Evolutionary conservation across 2,797 vertebrate genomes (phyloP).

Genomic region (Siniperca scherzeri): DNA sequence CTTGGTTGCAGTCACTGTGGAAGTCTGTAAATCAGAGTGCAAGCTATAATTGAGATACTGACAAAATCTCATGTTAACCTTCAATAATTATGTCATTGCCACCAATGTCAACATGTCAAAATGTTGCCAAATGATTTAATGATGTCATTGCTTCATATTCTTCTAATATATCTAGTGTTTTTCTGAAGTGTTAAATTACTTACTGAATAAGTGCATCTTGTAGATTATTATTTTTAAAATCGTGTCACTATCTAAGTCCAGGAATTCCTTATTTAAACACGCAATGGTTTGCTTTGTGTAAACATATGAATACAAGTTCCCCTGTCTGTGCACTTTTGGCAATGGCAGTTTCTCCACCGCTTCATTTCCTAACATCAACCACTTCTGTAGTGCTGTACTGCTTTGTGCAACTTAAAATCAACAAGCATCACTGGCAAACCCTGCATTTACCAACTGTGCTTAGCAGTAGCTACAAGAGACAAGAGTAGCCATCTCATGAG

Average conservation of each 20-base stretch:
- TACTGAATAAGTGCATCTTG: not conserved
- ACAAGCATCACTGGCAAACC: not conserved
- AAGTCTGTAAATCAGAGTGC: not conserved
- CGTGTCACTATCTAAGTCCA: not conserved
- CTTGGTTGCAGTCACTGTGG: not conserved
- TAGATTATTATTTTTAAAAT: constrained; percentile 10
- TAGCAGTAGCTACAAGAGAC: constrained; percentile 3
- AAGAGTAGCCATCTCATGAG: not conserved
- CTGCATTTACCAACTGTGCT: not conserved
- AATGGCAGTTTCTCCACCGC: constrained; percentile 16
- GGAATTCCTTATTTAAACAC: constrained; percentile 13
- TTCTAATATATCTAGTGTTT: not conserved
- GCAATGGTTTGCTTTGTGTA: constrained; percentile 9
- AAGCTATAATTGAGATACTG: not conserved
- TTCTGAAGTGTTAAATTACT: not conserved
- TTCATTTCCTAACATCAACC: constrained; percentile 30
- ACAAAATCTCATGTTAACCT: not conserved
- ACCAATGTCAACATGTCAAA: not conserved
- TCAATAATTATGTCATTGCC: not conserved
- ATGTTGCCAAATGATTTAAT: not conserved
- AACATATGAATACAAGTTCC: constrained; percentile 13
- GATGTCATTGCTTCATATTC: not conserved
- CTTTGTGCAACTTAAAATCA: constrained; percentile 11
- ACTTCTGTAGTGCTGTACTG: constrained; percentile 14
- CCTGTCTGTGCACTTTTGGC: constrained; percentile 12